Conservation (phyloP, 2,113 vertebrate species). For the Tonatia bakeri region DNA sequence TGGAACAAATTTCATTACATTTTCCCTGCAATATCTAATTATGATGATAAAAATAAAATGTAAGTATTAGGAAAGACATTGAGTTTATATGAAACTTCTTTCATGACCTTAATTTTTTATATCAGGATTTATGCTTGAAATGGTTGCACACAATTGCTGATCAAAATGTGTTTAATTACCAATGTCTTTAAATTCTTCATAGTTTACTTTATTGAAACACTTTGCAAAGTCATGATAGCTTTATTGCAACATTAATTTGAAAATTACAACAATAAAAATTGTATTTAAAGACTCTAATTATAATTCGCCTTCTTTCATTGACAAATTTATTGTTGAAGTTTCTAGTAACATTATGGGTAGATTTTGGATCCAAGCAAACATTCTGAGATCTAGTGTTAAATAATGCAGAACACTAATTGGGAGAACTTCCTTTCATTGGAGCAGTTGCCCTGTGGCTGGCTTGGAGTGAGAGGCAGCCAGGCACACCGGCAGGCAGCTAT, state of each 20-base stretch:
- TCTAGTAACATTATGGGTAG: background rate
- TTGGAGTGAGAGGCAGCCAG: background rate
- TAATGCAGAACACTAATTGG: background rate
- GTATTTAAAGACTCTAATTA: background rate
- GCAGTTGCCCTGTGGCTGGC: background rate
- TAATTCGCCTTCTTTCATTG: background rate
- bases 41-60: constrained; percentile 32
- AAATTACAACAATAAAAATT: background rate
- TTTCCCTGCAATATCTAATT: constrained; percentile 29
- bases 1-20: background rate
- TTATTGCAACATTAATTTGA: background rate
- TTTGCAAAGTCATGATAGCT: background rate
- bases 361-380: background rate
- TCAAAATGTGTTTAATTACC: background rate
- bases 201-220: background rate
- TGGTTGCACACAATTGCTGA: background rate
- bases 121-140: constrained; percentile 5
- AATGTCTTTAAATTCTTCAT: constrained; percentile 21
- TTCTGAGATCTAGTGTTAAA: background rate
- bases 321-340: constrained; percentile 9
- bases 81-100: constrained; percentile 19
- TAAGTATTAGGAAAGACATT: background rate
- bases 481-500: background rate
- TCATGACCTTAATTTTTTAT: background rate
- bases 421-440: background rate